Evolutionary conservation across 2,797 vertebrate species (phyloP).

Genomic region (Setipinna tenuifilis): DNA sequence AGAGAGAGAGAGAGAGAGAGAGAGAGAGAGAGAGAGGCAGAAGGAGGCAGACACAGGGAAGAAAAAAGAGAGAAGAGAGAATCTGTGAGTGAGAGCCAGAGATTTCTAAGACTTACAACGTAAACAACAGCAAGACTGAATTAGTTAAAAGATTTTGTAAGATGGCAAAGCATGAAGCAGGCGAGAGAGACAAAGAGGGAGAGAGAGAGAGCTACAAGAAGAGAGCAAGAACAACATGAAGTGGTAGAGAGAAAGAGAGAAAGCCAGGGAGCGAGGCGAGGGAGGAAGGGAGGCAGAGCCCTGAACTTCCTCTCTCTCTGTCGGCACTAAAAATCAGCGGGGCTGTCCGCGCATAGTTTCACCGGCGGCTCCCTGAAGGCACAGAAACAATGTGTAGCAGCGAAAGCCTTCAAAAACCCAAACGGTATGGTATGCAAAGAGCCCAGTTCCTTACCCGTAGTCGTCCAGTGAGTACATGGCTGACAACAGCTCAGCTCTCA

Average conservation of each 20-base stretch:
- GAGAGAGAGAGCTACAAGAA: background rate
- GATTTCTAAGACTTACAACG: background rate
- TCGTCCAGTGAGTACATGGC: constrained; percentile 94
- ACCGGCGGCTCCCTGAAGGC: constrained; percentile 1
- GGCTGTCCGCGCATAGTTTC: background rate
- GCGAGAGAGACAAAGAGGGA: background rate
- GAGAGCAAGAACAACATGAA: constrained; percentile 24
- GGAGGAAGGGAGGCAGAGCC: constrained; percentile 31
- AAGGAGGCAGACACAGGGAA: background rate
- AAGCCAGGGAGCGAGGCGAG: background rate
- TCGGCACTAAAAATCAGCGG: constrained; percentile 6
- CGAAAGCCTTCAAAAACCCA: constrained; percentile 20
- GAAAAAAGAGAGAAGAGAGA: background rate
- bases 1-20: background rate
- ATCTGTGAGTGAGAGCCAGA: background rate
- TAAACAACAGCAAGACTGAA: background rate
- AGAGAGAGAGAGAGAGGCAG: background rate
- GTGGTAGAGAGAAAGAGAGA: background rate
- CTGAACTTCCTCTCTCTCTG: constrained; percentile 4
- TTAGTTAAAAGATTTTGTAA: background rate
- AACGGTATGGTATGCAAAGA: constrained; percentile 33
- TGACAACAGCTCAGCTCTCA: constrained; percentile 20
- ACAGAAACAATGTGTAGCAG: background rate
- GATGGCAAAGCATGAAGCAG: background rate
- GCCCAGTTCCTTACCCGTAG: constrained; percentile 83